Evolutionary conservation across 2,888 invertebrate genomes (phyloP).

Genomic region (Drosophila hamatofila): DNA sequence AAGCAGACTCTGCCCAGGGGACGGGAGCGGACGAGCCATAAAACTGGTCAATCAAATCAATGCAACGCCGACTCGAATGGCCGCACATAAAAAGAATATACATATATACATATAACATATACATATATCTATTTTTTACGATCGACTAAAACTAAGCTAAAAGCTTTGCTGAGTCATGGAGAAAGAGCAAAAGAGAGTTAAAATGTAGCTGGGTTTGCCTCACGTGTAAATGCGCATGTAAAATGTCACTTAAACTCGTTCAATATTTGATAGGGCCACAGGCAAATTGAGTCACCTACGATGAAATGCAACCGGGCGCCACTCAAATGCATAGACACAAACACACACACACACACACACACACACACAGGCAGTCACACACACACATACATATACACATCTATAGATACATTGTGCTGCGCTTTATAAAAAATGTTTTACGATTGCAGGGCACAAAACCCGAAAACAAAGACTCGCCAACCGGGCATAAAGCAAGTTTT

Average conservation of each 20-base stretch:
- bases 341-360: neutral
- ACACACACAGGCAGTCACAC: too few relatives aligned
- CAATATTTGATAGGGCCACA: constrained; percentile 64
- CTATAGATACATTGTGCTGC: constrained; percentile 34
- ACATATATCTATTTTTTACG: constrained; percentile 54
- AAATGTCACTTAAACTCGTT: constrained; percentile 71
- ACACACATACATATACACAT: neutral
- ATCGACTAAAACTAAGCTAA: constrained; percentile 50
- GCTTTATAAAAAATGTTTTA: constrained; percentile 76
- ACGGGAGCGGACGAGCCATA: constrained; percentile 31
- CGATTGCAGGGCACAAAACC: constrained; percentile 55
- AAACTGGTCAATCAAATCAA: constrained; percentile 68
- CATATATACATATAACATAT: neutral
- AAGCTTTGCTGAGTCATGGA: constrained; percentile 56
- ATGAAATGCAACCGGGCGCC: constrained; percentile 60
- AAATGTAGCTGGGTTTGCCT: constrained; percentile 28
- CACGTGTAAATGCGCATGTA: constrained; percentile 65
- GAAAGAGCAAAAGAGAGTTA: neutral
- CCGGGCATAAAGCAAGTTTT: constrained; percentile 73
- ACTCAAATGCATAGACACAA: constrained; percentile 24
- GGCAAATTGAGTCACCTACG: constrained; percentile 73
- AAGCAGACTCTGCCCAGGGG: neutral
- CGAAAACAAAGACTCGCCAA: constrained; percentile 57
- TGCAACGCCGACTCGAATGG: constrained; percentile 31
- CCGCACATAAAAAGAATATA: constrained; percentile 42